These are phyloP conservation scores for Eubasilissa splendida DNA, from an alignment of 2,888 invertebrate species.

Conservation along the genomic window DNA sequence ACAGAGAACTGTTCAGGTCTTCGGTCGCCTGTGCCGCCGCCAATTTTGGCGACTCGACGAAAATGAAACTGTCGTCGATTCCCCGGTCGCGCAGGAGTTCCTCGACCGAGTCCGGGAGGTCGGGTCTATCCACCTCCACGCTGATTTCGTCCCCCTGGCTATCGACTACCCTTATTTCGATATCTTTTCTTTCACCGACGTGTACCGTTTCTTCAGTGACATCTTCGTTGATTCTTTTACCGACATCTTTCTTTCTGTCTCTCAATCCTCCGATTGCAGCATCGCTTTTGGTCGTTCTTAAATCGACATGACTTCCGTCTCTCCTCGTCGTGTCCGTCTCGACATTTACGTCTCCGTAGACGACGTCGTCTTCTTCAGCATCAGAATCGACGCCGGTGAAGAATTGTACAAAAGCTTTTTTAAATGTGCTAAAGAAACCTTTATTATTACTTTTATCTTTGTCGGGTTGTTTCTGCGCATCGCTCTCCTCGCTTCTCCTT, in stretches of 20 bases:
- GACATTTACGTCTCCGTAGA: slow-evolving; percentile 10
- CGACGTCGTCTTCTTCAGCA: neutral
- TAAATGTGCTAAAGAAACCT: slow-evolving; percentile 53
- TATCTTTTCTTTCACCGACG: neutral
- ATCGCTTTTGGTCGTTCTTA: neutral
- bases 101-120: neutral
- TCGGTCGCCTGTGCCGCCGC: neutral
- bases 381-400: slow-evolving; percentile 44
- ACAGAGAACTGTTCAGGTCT: slow-evolving; percentile 39
- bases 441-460: neutral
- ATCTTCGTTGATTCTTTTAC: slow-evolving; percentile 1
- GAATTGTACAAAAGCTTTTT: slow-evolving; percentile 48
- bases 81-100: neutral
- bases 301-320: neutral
- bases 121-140: neutral
- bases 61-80: neutral
- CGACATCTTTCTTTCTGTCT: slow-evolving; percentile 1
- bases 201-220: neutral
- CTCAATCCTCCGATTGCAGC: neutral
- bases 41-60: neutral
- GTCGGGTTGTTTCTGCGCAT: neutral
- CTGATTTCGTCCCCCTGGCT: slow-evolving; percentile 15
- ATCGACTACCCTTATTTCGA: slow-evolving; percentile 23
- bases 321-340: neutral
- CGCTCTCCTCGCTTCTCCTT: neutral